Percentiles rank a stretch among this genome's conserved stretches.
Evolutionary conservation across 1,140 invertebrate species (phyloP).

Genomic region (Halesus radiatus): DNA sequence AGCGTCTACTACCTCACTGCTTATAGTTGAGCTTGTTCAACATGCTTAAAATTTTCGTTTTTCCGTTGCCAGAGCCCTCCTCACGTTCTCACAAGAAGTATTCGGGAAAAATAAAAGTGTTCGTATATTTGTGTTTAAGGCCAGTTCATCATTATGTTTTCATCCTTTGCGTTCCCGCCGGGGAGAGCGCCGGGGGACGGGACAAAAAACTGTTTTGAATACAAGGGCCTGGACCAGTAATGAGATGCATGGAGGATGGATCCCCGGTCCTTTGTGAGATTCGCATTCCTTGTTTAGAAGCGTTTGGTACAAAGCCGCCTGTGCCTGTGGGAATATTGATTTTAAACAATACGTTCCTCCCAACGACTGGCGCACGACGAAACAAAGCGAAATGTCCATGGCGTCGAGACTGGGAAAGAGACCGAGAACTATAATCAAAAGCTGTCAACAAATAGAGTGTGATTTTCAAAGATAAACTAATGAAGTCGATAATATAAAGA

Average conservation of each 20-base stretch:
- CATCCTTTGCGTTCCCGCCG: background rate
- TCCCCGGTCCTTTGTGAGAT: slow-evolving; percentile 13
- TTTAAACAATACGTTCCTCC: slow-evolving; percentile 13
- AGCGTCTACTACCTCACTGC: too few relatives aligned
- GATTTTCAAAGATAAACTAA: too few relatives aligned
- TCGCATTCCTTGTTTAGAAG: slow-evolving; percentile 26
- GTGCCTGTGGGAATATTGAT: slow-evolving; percentile 25
- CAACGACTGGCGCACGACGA: background rate
- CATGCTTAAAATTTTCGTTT: too few relatives aligned
- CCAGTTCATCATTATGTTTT: background rate
- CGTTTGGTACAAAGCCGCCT: background rate
- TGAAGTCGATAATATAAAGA: too few relatives aligned
- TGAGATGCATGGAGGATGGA: slow-evolving; percentile 19
- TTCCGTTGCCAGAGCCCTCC: background rate
- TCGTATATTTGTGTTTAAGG: background rate
- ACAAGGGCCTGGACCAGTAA: slow-evolving; percentile 14
- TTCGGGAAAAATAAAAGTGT: slow-evolving; percentile 12
- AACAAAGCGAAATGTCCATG: background rate
- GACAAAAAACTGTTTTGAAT: slow-evolving; percentile 22
- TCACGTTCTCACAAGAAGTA: slow-evolving; percentile 7
- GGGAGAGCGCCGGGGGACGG: background rate
- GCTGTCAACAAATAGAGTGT: too few relatives aligned
- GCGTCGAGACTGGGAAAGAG: background rate
- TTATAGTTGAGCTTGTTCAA: too few relatives aligned
- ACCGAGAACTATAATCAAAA: too few relatives aligned